These are phyloP conservation scores for Thumatha senex DNA, from an alignment of 2,888 invertebrate species.

Conservation along the genomic window DNA sequence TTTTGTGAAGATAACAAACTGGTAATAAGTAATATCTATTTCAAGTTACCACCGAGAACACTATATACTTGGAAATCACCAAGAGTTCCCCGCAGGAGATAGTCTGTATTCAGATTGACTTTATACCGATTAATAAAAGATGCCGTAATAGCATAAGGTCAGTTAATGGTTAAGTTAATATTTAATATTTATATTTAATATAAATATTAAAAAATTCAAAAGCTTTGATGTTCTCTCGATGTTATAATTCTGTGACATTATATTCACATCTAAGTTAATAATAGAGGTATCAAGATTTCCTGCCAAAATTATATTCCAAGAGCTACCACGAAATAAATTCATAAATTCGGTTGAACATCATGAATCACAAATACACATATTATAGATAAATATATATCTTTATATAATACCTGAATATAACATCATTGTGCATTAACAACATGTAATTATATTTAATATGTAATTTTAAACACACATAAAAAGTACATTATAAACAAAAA, in stretches of 20 bases:
- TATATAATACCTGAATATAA: too few species aligned
- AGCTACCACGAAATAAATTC: neutral
- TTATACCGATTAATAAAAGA: neutral
- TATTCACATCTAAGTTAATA: neutral
- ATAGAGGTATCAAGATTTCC: neutral
- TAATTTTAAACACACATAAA: too few species aligned
- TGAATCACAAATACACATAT: neutral
- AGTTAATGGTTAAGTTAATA: too few species aligned
- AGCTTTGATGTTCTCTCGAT: neutral
- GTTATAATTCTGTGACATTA: neutral
- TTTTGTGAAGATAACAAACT: neutral
- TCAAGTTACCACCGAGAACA: neutral
- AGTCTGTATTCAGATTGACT: neutral
- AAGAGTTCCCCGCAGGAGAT: neutral
- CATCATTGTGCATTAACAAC: too few species aligned
- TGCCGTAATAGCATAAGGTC: neutral
- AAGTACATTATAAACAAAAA: too few species aligned
- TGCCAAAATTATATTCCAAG: neutral
- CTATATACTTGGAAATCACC: neutral
- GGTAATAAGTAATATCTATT: neutral
- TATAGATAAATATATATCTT: too few species aligned
- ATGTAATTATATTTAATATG: too few species aligned
- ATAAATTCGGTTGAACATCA: neutral
- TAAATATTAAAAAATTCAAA: neutral
- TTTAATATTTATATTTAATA: too few species aligned